Evolutionary conservation across 2,797 vertebrate species (phyloP), one percentile per base, ranked within the genome.

Genomic region (Aplochiton taeniatus): DNA sequence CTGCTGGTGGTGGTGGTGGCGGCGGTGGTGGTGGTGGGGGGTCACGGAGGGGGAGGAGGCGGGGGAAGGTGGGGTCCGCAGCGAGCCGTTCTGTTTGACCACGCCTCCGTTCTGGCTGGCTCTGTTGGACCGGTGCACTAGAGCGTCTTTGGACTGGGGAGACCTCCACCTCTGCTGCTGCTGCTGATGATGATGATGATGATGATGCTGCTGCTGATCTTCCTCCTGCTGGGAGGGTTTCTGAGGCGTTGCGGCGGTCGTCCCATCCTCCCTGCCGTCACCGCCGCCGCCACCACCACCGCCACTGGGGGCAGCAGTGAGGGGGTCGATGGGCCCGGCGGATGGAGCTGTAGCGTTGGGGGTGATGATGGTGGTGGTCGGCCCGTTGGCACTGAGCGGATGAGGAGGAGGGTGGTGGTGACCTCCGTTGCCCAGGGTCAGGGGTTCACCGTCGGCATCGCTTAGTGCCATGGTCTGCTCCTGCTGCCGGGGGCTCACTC

Each of bases 391-490:
- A 14, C 61, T 66, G 19, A 82, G 52, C 2, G 31, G 31, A 31
- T 31, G 31, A 31, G 58, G 88, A 66, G 66, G 74, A 43, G 12
- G 59, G 74, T 83, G 63, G 87, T 68, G 44, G 88, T 14, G 70
- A 83, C 74, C 86, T 62, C 92, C 92, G 9, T 93, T 95, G 89
- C 89, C 85, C 75, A 93, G 88, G 76, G 90, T 78, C 65, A 85
- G 77, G 31, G 89, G 85, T 67, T 95, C 93, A 8, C 66, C 63
- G 41, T 77, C 87, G 19, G 82, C 59, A 1, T 84, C 90, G 62
- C 87, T 95, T 88, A 96, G 84, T 59, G 95, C 95, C 96, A 98
- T 96, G 80, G 84, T 94, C 68, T 49, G 75, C 70, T 77, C 66
- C 76, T 31, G 31, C 82, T 4, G 48, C 75, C 19, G 70, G 57